phyloP scores from a whole-genome alignment of 2,888 invertebrate species.

The Carpatolechia fugitivella region DNA sequence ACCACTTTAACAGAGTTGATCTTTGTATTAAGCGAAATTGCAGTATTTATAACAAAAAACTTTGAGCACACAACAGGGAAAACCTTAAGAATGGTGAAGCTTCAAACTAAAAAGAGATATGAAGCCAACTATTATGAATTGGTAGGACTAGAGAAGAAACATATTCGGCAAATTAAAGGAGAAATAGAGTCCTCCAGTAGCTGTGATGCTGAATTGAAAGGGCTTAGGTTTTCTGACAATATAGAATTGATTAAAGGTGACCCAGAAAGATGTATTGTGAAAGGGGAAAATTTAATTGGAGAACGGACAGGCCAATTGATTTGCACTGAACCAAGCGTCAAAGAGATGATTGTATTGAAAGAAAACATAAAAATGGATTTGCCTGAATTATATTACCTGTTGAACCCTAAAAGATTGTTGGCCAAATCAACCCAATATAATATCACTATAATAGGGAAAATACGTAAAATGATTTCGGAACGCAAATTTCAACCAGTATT shows the following conservation, averaged over 20 bases:
- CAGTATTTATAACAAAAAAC: not conserved
- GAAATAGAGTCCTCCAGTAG: not conserved
- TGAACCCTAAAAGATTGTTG: not conserved
- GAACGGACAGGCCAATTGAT: not conserved
- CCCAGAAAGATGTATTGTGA: not conserved
- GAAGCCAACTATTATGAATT: not conserved
- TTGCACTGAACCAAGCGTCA: not conserved
- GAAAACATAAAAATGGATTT: not conserved
- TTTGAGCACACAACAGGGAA: not conserved
- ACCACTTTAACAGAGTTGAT: not conserved
- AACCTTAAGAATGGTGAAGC: not conserved
- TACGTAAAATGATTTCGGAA: not conserved
- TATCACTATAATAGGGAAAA: not conserved
- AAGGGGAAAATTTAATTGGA: not conserved
- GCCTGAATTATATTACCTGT: not conserved
- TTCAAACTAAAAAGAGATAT: not conserved
- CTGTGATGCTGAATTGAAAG: not conserved
- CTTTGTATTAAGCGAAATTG: not conserved
- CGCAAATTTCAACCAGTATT: conserved; percentile 11
- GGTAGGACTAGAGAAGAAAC: not conserved
- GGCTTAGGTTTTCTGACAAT: not conserved
- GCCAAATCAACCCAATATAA: not conserved
- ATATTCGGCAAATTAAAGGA: not conserved
- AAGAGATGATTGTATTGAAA: not conserved
- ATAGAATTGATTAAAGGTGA: not conserved